A percentile compares a stretch with the other conserved stretches of the same genome.
Conservation (phyloP, 2,888 invertebrate genomes). For the Listrodromus nycthemerus region DNA sequence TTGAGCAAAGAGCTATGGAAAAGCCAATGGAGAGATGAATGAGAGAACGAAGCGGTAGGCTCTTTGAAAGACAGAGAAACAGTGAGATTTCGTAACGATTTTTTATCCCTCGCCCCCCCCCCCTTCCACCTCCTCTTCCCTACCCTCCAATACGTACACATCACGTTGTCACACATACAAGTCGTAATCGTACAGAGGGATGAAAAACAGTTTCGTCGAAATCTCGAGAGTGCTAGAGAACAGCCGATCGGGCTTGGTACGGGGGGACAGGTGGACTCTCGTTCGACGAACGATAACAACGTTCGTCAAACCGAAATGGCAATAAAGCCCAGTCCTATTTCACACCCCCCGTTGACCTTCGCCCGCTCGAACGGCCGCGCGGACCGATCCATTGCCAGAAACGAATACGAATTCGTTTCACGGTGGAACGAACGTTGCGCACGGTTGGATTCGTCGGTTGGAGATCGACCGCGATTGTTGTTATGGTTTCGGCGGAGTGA, state of each 20-base stretch:
- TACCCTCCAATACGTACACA: neutral
- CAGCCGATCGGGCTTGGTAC: neutral
- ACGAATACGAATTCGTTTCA: neutral
- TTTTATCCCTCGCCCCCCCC: no score
- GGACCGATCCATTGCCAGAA: neutral
- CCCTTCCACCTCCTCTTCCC: no score
- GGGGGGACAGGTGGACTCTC: conserved; percentile 5
- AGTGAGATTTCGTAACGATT: conserved; percentile 31
- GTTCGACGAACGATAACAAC: conserved; percentile 35
- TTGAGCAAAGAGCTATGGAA: conserved; percentile 59
- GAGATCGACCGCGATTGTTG: neutral
- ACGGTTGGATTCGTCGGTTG: conserved; percentile 18
- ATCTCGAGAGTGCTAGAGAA: conserved; percentile 40
- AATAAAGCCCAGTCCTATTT: conserved; percentile 36
- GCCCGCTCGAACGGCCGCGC: neutral
- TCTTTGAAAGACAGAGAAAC: neutral
- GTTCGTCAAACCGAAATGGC: conserved; percentile 49
- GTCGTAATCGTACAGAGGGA: neutral
- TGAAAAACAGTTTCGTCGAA: conserved; percentile 44
- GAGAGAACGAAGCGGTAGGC: conserved; percentile 19
- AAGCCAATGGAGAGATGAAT: conserved; percentile 57
- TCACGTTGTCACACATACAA: neutral
- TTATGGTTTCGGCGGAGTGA: neutral
- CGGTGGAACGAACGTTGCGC: conserved; percentile 2
- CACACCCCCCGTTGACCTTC: neutral